Conservation (phyloP, 2,113 vertebrate species). For the Epinephelus moara region DNA sequence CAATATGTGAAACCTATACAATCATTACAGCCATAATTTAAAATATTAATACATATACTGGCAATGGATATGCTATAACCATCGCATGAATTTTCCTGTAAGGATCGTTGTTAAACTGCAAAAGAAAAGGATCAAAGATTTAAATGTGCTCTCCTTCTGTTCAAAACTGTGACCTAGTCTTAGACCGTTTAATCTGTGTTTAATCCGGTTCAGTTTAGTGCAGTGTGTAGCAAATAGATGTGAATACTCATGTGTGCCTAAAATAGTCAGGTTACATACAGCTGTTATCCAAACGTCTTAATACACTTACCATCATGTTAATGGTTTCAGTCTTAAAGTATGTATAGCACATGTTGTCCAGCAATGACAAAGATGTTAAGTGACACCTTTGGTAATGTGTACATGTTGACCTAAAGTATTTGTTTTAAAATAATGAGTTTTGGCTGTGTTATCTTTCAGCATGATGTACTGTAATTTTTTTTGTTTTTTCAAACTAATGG, state of each 20-base stretch:
- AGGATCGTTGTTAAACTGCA: background rate
- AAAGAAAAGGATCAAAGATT: slow-evolving; percentile 8
- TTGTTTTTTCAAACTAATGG: slow-evolving; percentile 34
- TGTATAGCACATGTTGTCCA: slow-evolving; percentile 39
- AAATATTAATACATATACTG: slow-evolving; percentile 17
- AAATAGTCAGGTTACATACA: slow-evolving; percentile 52
- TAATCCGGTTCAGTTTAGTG: slow-evolving; percentile 29
- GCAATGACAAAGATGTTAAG: slow-evolving; percentile 35
- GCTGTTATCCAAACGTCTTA: slow-evolving; percentile 55
- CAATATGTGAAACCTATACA: background rate
- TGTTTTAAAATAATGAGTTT: slow-evolving; percentile 79
- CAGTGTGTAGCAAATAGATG: slow-evolving; percentile 46
- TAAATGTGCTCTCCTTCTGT: slow-evolving; percentile 25
- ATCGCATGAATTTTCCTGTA: slow-evolving; percentile 44
- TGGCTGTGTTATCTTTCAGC: slow-evolving; percentile 79
- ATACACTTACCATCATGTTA: slow-evolving; percentile 42
- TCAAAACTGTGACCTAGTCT: slow-evolving; percentile 52
- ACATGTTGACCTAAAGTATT: slow-evolving; percentile 68
- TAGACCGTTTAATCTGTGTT: slow-evolving; percentile 29
- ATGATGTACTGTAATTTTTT: slow-evolving; percentile 60
- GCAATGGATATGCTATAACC: slow-evolving; percentile 11
- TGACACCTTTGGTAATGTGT: slow-evolving; percentile 57
- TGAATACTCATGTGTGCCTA: slow-evolving; percentile 55
- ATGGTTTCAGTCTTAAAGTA: slow-evolving; percentile 58
- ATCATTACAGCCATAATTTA: background rate